Evolutionary conservation across 2,113 vertebrate genomes (phyloP), one percentile per base, ranked within the genome.

Genomic region (Sporophila hypoxantha): DNA sequence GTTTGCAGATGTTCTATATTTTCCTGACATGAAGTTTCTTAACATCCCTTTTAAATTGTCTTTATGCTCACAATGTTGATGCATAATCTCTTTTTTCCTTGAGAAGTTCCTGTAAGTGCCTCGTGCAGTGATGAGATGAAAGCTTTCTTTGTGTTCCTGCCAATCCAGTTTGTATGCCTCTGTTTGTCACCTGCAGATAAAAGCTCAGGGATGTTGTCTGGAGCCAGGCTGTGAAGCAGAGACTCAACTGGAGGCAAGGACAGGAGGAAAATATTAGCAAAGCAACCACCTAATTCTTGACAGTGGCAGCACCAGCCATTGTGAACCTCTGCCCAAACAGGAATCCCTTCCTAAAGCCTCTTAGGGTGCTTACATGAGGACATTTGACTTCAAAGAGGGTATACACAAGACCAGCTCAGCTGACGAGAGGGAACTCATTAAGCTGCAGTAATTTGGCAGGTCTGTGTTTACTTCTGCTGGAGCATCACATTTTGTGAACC

Each of bases 11-110:
- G 94, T 95, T 95, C 94, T 93, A 90, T 93, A 93, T 94, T 96
- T 96, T 93, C 66, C 94, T 95, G 94, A 95, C 94, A 95, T 94
- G 93, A 95, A 95, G 91, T 93, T 95, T 95, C 92, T 93, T 95
- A 95, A 96, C 95, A 94, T 95, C 79, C 88, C 92, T 96, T 96
- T 95, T 95, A 96, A 95, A 94, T 93, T 93, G 91, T 93, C 95
- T 95, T 94, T 93, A 95, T 95, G 88, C 93, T 95, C 94, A 93
- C 95, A 92, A 94, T 89, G 91, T 95, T 93, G 91, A 95, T 91
- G 95, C 84, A 75, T 95, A 89, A 92, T 95, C 91, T 92, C 92
- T 93, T 94, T 92, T 92, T 95, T 95, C 94, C 94, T 76, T 76
- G 89, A 79, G 85, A 94, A 93, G 90, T 95, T 93, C 70, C 91